These are phyloP conservation scores for Margarornis squamiger DNA, from an alignment of 2,797 vertebrate species.

Conservation along the genomic window DNA sequence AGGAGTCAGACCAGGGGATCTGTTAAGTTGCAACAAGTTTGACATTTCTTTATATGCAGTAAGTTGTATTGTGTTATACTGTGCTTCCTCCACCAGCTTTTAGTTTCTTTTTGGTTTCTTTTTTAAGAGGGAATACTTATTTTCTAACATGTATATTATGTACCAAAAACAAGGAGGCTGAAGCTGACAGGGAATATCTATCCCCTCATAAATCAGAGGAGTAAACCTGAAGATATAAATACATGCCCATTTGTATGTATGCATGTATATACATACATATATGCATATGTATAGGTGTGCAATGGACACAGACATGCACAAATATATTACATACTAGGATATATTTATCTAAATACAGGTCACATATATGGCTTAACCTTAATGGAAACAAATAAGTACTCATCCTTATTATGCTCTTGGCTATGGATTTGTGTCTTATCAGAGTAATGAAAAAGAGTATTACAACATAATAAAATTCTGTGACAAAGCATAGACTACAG, in stretches of 20 bases:
- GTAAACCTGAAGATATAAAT: neutral
- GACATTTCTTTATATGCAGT: neutral
- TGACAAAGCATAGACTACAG: fast-evolving
- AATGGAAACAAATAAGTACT: neutral
- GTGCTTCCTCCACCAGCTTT: neutral
- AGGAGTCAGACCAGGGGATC: neutral
- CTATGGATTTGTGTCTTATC: neutral
- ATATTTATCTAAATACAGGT: neutral
- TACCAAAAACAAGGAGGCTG: neutral
- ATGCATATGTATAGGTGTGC: neutral
- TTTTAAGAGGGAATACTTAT: neutral
- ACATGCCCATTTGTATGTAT: neutral
- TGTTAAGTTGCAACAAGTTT: neutral
- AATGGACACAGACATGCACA: neutral
- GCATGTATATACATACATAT: no score
- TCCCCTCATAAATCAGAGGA: neutral
- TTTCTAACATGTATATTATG: neutral
- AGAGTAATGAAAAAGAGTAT: neutral
- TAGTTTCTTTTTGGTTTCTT: neutral
- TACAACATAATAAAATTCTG: neutral
- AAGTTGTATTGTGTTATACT: neutral
- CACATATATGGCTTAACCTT: neutral
- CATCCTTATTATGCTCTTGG: neutral
- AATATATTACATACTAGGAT: neutral
- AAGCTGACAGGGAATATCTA: neutral